phyloP scores from a whole-genome alignment of 2,797 vertebrate genomes.

The Acanthiza pusilla region DNA sequence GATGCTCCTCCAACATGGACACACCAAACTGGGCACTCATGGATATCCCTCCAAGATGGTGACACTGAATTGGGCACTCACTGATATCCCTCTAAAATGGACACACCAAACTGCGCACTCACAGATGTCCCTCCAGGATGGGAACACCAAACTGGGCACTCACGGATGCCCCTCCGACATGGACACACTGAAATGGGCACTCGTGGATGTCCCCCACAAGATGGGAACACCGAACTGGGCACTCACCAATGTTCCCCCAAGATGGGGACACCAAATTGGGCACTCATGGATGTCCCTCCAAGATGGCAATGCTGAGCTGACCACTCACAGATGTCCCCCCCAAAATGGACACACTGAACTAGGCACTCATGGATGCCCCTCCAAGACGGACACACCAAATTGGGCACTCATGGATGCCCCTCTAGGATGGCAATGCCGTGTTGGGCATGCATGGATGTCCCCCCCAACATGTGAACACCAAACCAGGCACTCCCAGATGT shows the following conservation, averaged over 20 bases:
- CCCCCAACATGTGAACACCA: fast-evolving
- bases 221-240: fast-evolving
- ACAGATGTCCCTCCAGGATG: fast-evolving
- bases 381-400: fast-evolving
- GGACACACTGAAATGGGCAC: fast-evolving
- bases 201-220: fast-evolving
- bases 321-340: fast-evolving
- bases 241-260: fast-evolving
- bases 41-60: fast-evolving
- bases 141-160: fast-evolving
- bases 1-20: too few relatives aligned
- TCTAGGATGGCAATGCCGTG: not conserved
- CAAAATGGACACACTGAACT: fast-evolving
- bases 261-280: not conserved
- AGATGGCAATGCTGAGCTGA: not conserved
- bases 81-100: fast-evolving
- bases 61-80: fast-evolving
- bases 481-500: fast-evolving
- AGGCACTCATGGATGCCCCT: not conserved
- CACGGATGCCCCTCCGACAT: fast-evolving
- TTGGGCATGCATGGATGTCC: not conserved
- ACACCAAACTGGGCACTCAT: not conserved
- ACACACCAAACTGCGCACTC: fast-evolving
- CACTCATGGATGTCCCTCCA: fast-evolving
- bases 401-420: fast-evolving